A percentile compares a stretch with the other conserved stretches of the same genome.
phyloP scores from a whole-genome alignment of 2,113 vertebrate genomes.

The Talpa occidentalis region DNA sequence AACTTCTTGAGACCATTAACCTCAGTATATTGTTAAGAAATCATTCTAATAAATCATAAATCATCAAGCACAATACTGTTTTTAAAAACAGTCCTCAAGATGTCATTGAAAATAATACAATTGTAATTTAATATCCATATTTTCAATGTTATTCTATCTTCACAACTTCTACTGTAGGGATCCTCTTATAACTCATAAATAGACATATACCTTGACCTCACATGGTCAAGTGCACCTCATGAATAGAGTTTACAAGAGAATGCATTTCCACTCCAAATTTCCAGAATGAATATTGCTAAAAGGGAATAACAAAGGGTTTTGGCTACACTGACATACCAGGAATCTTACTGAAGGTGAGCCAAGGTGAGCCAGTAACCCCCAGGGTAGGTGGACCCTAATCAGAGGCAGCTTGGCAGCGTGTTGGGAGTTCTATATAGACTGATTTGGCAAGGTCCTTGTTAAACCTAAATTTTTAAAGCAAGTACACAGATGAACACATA shows the following conservation, averaged over 20 bases:
- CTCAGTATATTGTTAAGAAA: background rate
- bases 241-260: background rate
- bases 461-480: background rate
- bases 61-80: background rate
- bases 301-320: background rate
- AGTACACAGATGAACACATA: background rate
- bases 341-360: background rate
- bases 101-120: constrained; percentile 47
- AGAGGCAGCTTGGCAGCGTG: no score
- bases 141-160: background rate
- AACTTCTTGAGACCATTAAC: background rate
- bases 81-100: background rate
- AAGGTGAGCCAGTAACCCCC: no score
- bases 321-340: background rate
- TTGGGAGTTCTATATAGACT: no score
- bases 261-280: background rate
- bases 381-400: no score
- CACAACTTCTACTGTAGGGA: background rate
- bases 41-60: background rate
- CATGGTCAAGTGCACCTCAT: background rate
- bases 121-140: constrained; percentile 28
- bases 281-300: background rate
- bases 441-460: no score
- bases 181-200: constrained; percentile 6
- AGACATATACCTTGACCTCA: background rate